A percentile compares a stretch with the other conserved stretches of the same genome.
Conservation (phyloP, 2,797 vertebrate species). For the Sphenopsis melanotis region DNA sequence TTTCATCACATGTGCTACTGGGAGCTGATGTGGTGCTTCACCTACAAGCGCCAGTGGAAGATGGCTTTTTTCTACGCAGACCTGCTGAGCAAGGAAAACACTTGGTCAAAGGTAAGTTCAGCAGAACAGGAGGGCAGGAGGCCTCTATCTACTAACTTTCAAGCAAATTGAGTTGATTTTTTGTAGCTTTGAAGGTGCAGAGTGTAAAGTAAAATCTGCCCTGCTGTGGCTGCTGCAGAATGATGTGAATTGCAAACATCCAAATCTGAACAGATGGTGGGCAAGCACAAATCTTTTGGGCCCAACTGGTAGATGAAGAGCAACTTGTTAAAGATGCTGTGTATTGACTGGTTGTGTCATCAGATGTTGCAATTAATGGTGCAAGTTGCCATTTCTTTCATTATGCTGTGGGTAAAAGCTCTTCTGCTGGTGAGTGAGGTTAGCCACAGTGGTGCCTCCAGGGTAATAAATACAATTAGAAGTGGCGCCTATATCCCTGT, state of each 20-base stretch:
- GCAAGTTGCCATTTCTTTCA: background rate
- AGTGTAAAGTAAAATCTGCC: background rate
- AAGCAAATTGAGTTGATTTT: background rate
- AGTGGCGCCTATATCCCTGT: background rate
- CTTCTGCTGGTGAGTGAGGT: background rate
- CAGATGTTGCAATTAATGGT: background rate
- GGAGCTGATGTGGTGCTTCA: conserved; percentile 99
- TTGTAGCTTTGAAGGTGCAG: background rate
- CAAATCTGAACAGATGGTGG: background rate
- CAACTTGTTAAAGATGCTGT: background rate
- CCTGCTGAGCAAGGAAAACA: conserved; percentile 94
- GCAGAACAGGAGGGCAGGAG: background rate
- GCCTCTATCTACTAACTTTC: background rate
- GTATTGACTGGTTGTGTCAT: background rate
- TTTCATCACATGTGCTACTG: conserved; percentile 99
- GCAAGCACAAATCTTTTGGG: background rate
- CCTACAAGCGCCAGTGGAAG: conserved; percentile 96
- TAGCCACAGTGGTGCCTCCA: background rate
- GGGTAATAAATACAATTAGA: background rate
- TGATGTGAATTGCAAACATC: background rate
- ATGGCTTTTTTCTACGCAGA: conserved; percentile 98
- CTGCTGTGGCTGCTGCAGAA: background rate
- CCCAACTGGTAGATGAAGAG: background rate
- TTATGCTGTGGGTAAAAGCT: background rate
- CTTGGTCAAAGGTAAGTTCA: conserved; percentile 91